phyloP scores from a whole-genome alignment of 1,140 invertebrate genomes.

The Calephelis nemesis region DNA sequence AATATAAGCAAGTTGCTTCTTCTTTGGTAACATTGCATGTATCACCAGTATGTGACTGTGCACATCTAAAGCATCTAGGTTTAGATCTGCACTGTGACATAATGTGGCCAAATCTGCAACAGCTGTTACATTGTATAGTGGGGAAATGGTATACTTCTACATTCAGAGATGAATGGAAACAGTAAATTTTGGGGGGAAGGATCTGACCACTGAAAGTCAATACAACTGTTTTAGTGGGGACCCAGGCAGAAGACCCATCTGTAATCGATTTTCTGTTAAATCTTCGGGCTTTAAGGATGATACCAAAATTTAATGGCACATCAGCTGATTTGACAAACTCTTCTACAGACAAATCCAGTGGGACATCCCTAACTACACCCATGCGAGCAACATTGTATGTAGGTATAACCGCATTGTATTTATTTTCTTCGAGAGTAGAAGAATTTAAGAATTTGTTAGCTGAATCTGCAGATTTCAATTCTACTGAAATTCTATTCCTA shows the following conservation, averaged over 20 bases:
- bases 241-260: too few species aligned
- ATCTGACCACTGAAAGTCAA: not conserved
- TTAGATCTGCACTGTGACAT: constrained; percentile 29
- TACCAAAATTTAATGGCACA: constrained; percentile 26
- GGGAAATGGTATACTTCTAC: constrained; percentile 31
- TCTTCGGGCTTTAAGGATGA: constrained; percentile 27
- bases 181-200: constrained; percentile 28
- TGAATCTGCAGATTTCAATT: constrained; percentile 14
- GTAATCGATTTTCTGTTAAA: constrained; percentile 21
- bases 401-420: too few species aligned
- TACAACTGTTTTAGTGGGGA: too few species aligned
- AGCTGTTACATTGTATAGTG: constrained; percentile 34
- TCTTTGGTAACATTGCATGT: not conserved
- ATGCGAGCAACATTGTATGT: constrained; percentile 15
- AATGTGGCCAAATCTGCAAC: constrained; percentile 34
- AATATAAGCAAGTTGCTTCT: too few species aligned
- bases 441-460: constrained; percentile 25
- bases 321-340: constrained; percentile 24
- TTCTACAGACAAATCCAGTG: constrained; percentile 23
- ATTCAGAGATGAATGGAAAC: constrained; percentile 23
- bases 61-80: constrained; percentile 30
- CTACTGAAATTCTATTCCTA: constrained; percentile 25
- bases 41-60: constrained; percentile 14
- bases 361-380: constrained; percentile 30
- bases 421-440: not conserved